These are phyloP conservation scores for Tor tambroides DNA, from an alignment of 2,113 vertebrate species.

Conservation along the genomic window DNA sequence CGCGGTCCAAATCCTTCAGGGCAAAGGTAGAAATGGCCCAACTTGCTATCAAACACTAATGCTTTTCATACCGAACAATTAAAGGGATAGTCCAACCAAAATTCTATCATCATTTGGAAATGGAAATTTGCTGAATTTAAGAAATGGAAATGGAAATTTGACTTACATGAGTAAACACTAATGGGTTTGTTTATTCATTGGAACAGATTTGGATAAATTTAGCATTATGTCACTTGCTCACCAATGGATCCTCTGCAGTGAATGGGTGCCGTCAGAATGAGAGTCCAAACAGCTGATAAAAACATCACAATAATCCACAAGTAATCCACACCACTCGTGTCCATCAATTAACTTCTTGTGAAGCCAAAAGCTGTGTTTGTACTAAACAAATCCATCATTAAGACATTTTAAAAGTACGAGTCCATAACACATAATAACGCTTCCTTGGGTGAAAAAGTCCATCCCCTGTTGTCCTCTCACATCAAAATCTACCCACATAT, in stretches of 20 bases:
- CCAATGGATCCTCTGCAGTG: background rate
- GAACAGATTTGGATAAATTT: background rate
- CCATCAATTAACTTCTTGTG: background rate
- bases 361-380: too few relatives aligned
- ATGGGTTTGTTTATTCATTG: too few relatives aligned
- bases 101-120: background rate
- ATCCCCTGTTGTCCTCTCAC: too few relatives aligned
- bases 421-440: too few relatives aligned
- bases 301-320: background rate
- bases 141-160: too few relatives aligned
- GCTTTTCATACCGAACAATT: background rate
- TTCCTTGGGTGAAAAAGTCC: too few relatives aligned
- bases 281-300: background rate
- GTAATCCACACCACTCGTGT: background rate
- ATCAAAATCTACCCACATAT: too few relatives aligned
- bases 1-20: slow-evolving; percentile 76
- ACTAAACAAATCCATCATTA: background rate
- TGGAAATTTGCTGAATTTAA: too few relatives aligned
- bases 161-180: too few relatives aligned
- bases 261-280: background rate
- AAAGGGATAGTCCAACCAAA: background rate
- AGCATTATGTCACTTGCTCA: too few relatives aligned
- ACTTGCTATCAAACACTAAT: background rate
- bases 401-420: too few relatives aligned
- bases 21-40: slow-evolving; percentile 75